Base-by-base conservation (phyloP, 1,140 invertebrate species). In the Drosophila sucinea region DNA sequence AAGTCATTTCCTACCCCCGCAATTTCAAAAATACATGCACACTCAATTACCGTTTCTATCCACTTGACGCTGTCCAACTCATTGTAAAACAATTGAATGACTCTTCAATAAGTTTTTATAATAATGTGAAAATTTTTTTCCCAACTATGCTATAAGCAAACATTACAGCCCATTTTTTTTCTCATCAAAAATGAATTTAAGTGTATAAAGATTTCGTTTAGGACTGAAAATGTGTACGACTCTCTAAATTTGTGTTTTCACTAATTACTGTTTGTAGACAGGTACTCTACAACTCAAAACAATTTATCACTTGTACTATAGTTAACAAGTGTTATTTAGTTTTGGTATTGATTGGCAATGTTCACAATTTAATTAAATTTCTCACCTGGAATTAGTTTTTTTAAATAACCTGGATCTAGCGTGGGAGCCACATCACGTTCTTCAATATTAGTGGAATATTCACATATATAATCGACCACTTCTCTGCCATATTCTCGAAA, bases 401-500 rank as follows among this genome's bases (percentile, higher is more conserved):
- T 94, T 41, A 99, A 93, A 92, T 98, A 99, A 33, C 98, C 97
- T 2, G 96, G 96, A 92, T 97, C 96, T 11, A 97, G 94, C 72
- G 94, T 94, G 1, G 97, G 96, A n/a, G 96, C 97, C 1, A 98
- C 97, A 70, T 96, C 92, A 68, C 96, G 93, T 55, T 94, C 91
- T 27, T 94, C 93, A 44, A 99, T 94, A 27, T 95, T 97, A 38
- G 96, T 95, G 84, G 97, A 92, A 91, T 98, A 99, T 70, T 97
- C 94, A 73, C 96, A 97, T 69, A 99, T 98, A 89, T 97, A 99
- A 92, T 99, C 98, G 30, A 99, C 95, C 96, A 98, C 97, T 87
- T 98, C 96, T 91, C 96, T 96, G 29, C 98, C 98, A 61, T 95
- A 93, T 76, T 94, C 93, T 51, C 96, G 94, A 93, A 98, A 98